A percentile compares a stretch with the other conserved stretches of the same genome.
Conservation (phyloP, 2,113 vertebrate genomes). For the Pleuronectes platessa region DNA sequence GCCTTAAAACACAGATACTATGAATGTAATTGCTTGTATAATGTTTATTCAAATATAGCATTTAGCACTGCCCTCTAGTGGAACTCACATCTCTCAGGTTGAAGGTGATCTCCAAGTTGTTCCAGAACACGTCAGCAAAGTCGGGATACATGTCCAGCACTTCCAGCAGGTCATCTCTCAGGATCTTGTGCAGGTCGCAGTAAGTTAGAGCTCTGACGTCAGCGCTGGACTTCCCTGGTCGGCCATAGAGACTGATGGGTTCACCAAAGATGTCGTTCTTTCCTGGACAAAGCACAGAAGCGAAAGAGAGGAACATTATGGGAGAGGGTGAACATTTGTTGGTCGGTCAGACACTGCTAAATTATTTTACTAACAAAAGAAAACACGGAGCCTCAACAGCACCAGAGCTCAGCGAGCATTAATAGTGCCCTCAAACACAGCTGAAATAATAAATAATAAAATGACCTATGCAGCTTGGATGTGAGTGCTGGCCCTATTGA, state of each 20-base stretch:
- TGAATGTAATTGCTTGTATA: not conserved
- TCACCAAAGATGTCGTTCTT: slow-evolving; percentile 94
- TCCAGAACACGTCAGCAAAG: slow-evolving; percentile 95
- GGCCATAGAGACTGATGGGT: slow-evolving; percentile 89
- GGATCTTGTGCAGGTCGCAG: slow-evolving; percentile 97
- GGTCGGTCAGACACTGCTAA: not conserved
- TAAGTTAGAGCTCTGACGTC: slow-evolving; percentile 96
- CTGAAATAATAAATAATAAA: slow-evolving; percentile 9
- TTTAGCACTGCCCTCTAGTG: slow-evolving; percentile 11
- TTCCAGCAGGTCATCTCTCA: slow-evolving; percentile 93
- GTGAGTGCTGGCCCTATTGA: slow-evolving; percentile 53
- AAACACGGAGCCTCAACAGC: not conserved
- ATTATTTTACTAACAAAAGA: not conserved
- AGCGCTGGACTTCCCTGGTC: slow-evolving; percentile 92
- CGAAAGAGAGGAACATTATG: not conserved
- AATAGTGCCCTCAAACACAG: slow-evolving; percentile 25
- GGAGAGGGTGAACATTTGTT: not conserved
- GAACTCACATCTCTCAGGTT: slow-evolving; percentile 95
- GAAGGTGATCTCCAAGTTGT: slow-evolving; percentile 97
- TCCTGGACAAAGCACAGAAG: slow-evolving; percentile 36
- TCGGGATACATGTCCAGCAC: slow-evolving; percentile 98
- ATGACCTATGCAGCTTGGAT: slow-evolving; percentile 45
- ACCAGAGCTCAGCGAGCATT: slow-evolving; percentile 1
- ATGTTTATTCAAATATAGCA: not conserved
- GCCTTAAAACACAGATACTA: too few relatives aligned